Percentiles rank a stretch among this genome's conserved stretches.
Conservation (phyloP, 2,113 vertebrate genomes). For the Ailuropoda melanoleuca region DNA sequence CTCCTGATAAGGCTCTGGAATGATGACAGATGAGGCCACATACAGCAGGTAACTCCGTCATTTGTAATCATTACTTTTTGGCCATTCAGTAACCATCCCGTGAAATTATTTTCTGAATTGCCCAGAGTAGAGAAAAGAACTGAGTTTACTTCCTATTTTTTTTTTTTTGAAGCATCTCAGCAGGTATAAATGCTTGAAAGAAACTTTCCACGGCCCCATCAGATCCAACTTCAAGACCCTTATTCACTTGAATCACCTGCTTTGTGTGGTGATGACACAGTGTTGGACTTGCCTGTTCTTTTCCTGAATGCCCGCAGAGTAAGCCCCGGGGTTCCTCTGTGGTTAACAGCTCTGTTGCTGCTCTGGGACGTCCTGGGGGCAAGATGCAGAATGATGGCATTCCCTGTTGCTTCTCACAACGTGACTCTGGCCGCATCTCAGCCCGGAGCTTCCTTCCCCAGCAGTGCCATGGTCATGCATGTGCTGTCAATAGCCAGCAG, state of each 20-base stretch:
- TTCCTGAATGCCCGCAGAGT: background rate
- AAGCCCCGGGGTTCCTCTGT: background rate
- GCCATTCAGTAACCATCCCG: conserved; percentile 73
- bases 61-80: conserved; percentile 83
- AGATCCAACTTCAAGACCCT: background rate
- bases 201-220: conserved; percentile 23
- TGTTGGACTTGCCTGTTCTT: background rate
- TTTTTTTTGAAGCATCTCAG: conserved; percentile 61
- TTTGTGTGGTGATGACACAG: background rate
- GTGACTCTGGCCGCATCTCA: background rate
- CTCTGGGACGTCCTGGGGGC: background rate
- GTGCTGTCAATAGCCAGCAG: background rate
- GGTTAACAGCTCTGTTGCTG: background rate
- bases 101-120: conserved; percentile 75
- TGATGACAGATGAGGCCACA: conserved; percentile 81
- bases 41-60: conserved; percentile 76
- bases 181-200: background rate
- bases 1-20: conserved; percentile 69
- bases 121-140: conserved; percentile 46
- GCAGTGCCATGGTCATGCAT: rapidly evolving
- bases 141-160: background rate
- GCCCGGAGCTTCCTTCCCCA: background rate
- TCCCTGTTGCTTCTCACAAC: background rate
- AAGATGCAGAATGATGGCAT: background rate
- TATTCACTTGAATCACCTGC: background rate